Conservation (phyloP, 2,113 vertebrate genomes). For the Sterrhoptilus dennistouni region DNA sequence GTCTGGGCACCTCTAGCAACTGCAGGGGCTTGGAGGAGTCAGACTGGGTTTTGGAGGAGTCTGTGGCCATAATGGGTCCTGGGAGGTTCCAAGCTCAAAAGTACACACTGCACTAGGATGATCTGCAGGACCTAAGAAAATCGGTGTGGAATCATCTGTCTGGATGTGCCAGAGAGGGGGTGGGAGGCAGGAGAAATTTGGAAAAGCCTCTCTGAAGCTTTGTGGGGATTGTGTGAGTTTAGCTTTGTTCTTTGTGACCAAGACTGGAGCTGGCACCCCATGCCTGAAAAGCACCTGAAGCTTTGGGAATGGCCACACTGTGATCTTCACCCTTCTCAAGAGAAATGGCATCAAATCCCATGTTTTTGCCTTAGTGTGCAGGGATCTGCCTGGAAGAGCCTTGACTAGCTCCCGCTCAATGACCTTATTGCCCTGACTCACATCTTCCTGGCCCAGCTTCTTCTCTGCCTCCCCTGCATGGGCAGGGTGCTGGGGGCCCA, state of each 20-base stretch:
- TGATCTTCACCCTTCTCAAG: neutral
- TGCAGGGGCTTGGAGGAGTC: neutral
- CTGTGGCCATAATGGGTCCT: neutral
- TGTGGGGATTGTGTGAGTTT: neutral
- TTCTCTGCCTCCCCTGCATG: neutral
- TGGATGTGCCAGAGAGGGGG: neutral
- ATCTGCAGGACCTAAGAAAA: neutral
- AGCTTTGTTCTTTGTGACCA: neutral
- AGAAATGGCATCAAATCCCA: neutral
- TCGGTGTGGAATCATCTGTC: neutral
- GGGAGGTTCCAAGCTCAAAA: neutral
- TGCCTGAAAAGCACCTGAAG: neutral
- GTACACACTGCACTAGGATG: neutral
- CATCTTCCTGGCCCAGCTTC: neutral
- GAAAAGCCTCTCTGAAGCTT: neutral
- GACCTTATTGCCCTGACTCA: conserved; percentile 46
- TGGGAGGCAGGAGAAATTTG: neutral
- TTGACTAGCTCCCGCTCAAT: neutral
- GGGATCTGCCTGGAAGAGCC: neutral
- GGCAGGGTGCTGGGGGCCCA: neutral
- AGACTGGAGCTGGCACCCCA: neutral
- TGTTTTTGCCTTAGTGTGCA: neutral
- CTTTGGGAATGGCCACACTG: neutral
- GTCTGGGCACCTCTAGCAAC: neutral
- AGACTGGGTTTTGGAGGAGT: neutral